phyloP scores from a whole-genome alignment of 2,888 invertebrate genomes.

The Adela reaumurella region DNA sequence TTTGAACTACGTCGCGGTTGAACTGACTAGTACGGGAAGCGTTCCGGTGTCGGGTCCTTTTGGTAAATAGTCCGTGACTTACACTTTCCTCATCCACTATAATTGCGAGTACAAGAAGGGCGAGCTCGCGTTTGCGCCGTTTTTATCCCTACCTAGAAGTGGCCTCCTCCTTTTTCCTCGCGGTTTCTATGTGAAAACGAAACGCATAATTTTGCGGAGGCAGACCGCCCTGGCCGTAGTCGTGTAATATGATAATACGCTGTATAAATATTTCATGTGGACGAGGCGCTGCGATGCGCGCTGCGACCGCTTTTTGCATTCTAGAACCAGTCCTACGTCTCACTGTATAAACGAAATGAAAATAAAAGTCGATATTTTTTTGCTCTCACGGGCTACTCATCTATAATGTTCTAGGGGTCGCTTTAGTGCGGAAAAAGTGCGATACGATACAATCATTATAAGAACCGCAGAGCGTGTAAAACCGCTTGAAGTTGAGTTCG shows the following conservation, averaged over 20 bases:
- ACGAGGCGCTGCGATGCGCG: constrained; percentile 23
- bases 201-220: constrained; percentile 49
- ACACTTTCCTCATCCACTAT: no score
- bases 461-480: background rate
- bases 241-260: constrained; percentile 54
- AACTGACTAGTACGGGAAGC: no score
- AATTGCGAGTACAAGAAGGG: no score
- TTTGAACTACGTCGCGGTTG: no score
- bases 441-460: background rate
- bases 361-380: background rate
- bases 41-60: no score
- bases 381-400: background rate
- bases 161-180: background rate
- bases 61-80: no score
- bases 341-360: background rate
- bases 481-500: no score
- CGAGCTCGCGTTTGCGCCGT: background rate
- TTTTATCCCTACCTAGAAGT: background rate
- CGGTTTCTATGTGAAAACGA: constrained; percentile 43
- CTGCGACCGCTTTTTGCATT: background rate
- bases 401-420: background rate
- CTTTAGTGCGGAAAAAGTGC: background rate
- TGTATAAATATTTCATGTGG: constrained; percentile 48
- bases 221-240: constrained; percentile 45
- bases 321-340: background rate